A percentile compares a stretch with the other conserved stretches of the same genome.
Conservation (phyloP, 2,888 invertebrate genomes). For the Tenthredo amoena region DNA sequence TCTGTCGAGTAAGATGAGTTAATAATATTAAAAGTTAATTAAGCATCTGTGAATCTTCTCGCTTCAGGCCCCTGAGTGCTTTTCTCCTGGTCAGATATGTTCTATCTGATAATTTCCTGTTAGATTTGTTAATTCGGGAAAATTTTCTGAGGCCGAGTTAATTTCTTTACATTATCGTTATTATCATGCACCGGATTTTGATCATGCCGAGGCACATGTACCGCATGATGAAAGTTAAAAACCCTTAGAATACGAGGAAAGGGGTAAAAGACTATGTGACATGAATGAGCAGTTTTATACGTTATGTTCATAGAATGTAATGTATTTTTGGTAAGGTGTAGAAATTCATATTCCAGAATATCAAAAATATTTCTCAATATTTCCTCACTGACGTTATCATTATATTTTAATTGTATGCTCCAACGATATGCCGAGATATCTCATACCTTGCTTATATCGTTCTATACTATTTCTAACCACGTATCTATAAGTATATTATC, state of each 20-base stretch:
- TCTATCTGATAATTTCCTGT: background rate
- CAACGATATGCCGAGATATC: background rate
- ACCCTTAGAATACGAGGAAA: background rate
- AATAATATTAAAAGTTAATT: background rate
- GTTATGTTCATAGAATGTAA: background rate
- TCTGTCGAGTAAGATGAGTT: background rate
- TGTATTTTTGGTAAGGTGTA: conserved; percentile 13
- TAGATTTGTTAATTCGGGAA: background rate
- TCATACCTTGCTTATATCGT: background rate
- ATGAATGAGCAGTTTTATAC: background rate
- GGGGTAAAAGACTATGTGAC: background rate
- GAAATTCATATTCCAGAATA: conserved; percentile 1
- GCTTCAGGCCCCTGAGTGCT: background rate
- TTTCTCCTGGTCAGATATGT: background rate
- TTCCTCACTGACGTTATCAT: background rate
- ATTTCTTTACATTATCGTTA: background rate
- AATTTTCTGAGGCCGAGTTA: background rate
- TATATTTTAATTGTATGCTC: background rate
- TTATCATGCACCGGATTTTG: background rate
- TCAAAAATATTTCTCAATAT: background rate
- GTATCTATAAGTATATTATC: background rate
- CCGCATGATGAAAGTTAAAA: background rate
- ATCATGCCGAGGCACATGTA: conserved; percentile 22
- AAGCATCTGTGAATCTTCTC: conserved; percentile 16
- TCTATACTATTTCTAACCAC: background rate